These are phyloP conservation scores for Trichacis sp. DNA, from an alignment of 2,888 invertebrate species.

Conservation along the genomic window DNA sequence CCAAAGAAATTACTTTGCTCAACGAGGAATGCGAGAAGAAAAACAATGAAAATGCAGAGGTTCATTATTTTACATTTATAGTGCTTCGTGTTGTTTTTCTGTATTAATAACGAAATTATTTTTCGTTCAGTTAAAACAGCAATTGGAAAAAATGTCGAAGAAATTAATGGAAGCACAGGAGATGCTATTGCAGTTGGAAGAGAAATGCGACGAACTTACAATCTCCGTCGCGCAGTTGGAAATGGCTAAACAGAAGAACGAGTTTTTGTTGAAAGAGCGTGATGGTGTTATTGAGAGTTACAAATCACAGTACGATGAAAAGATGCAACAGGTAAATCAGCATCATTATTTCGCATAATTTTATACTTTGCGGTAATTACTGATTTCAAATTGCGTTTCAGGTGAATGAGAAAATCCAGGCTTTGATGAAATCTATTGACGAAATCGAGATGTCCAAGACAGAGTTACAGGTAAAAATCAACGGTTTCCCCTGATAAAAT, in stretches of 20 bases:
- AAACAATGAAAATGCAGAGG: too few relatives aligned
- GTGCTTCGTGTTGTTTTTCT: too few relatives aligned
- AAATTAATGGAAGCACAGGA: conserved; percentile 50
- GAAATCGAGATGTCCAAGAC: not conserved
- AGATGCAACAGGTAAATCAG: not conserved
- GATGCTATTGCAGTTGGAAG: conserved; percentile 57
- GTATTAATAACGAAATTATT: too few relatives aligned
- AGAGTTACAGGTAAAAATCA: not conserved
- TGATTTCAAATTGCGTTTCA: not conserved
- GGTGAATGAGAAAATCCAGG: not conserved
- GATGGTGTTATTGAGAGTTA: conserved; percentile 25
- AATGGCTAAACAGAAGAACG: conserved; percentile 51
- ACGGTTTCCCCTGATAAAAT: too few relatives aligned
- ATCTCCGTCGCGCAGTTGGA: conserved; percentile 54
- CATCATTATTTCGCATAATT: too few relatives aligned
- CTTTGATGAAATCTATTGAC: not conserved
- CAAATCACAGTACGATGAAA: conserved; percentile 26
- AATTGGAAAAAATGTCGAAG: conserved; percentile 55
- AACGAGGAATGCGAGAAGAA: too few relatives aligned
- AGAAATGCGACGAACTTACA: conserved; percentile 54
- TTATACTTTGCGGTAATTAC: not conserved
- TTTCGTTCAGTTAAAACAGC: conserved; percentile 55
- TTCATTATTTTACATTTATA: too few relatives aligned
- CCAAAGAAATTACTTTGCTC: too few relatives aligned
- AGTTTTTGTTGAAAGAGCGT: conserved; percentile 46